These are phyloP conservation scores for Carassius carassius DNA, from an alignment of 2,113 vertebrate genomes.

Conservation along the genomic window DNA sequence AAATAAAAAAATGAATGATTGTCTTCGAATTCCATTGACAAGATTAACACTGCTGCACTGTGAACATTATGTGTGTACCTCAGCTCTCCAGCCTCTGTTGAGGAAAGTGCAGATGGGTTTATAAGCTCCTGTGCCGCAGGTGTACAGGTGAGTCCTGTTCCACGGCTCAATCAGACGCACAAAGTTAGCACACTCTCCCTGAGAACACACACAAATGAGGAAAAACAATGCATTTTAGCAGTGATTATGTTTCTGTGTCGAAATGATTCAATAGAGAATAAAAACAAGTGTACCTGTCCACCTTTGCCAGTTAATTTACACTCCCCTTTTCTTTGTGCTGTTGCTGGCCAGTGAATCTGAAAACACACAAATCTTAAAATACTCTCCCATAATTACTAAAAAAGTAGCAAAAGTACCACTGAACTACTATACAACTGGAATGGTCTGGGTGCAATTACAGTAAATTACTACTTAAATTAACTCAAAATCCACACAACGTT, in stretches of 20 bases:
- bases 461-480: not conserved
- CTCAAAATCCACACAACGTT: not conserved
- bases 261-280: not conserved
- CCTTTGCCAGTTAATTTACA: constrained; percentile 74
- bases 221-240: not conserved
- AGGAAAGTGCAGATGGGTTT: constrained; percentile 83
- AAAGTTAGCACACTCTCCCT: constrained; percentile 76
- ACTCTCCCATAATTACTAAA: not conserved
- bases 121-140: constrained; percentile 84
- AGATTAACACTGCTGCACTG: not conserved
- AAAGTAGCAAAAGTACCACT: constrained; percentile 52
- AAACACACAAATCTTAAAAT: constrained; percentile 15
- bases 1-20: not conserved
- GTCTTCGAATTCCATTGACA: not conserved
- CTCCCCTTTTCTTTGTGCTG: constrained; percentile 67
- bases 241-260: not conserved
- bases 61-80: constrained; percentile 65
- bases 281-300: constrained; percentile 59
- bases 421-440: not conserved
- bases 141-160: constrained; percentile 85
- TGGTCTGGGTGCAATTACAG: not conserved
- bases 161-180: constrained; percentile 79
- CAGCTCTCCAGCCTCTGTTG: constrained; percentile 83
- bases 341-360: constrained; percentile 76
- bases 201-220: not conserved